Conservation (phyloP, 2,797 vertebrate genomes). For the Emys orbicularis region DNA sequence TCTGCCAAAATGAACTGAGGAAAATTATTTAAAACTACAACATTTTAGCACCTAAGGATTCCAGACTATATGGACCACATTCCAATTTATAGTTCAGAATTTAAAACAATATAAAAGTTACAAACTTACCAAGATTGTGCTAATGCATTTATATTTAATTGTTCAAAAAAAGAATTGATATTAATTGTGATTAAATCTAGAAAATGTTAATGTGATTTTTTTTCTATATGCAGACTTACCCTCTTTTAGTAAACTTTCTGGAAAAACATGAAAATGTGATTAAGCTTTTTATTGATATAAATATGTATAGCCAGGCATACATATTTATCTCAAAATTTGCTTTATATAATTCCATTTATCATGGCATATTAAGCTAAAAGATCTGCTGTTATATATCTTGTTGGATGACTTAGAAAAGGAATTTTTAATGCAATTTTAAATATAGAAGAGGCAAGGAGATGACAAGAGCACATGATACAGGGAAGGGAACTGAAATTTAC, state of each 20-base stretch:
- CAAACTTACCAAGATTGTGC: conserved; percentile 1
- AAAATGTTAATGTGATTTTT: neutral
- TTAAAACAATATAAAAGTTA: conserved; percentile 1
- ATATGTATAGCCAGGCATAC: neutral
- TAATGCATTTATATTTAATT: neutral
- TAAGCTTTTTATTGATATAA: neutral
- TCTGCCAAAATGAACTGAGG: conserved; percentile 27
- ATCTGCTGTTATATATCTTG: conserved; percentile 6
- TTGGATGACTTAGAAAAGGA: conserved; percentile 21
- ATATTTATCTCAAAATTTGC: neutral
- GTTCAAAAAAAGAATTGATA: neutral
- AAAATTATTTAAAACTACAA: conserved; percentile 46
- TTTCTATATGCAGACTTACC: neutral
- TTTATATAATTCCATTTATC: neutral
- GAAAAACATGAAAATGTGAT: neutral
- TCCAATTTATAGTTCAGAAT: neutral
- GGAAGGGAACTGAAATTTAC: conserved; percentile 65
- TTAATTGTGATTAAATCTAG: neutral
- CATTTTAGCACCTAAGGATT: neutral
- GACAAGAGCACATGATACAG: conserved; percentile 20
- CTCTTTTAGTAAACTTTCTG: neutral
- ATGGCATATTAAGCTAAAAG: neutral
- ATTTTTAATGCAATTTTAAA: conserved; percentile 52
- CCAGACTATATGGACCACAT: neutral
- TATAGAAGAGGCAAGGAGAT: conserved; percentile 5